Evolutionary conservation across 1,140 invertebrate genomes (phyloP).

Genomic region (Macrotrachela quadricornifera): DNA sequence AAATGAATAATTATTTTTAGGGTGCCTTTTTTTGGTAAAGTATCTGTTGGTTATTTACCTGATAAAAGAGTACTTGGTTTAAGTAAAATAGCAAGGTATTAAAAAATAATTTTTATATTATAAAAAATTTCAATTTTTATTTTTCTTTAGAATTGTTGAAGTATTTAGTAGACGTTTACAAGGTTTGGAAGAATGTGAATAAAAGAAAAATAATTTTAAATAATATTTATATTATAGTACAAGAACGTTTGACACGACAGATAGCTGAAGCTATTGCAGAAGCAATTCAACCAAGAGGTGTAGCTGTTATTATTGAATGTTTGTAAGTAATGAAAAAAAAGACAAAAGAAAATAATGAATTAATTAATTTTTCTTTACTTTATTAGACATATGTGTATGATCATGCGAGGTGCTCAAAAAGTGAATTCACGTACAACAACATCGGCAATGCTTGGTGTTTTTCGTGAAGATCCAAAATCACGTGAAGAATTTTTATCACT

Average conservation of each 20-base stretch:
- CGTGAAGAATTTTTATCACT: conserved; percentile 78
- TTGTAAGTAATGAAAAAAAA: too few species aligned
- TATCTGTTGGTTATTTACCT: conserved; percentile 87
- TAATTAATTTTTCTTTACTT: too few species aligned
- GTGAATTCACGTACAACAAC: conserved; percentile 95
- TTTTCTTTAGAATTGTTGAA: conserved; percentile 78
- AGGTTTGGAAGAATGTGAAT: too few species aligned
- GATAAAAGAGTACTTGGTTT: conserved; percentile 88
- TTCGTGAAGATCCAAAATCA: conserved; percentile 91
- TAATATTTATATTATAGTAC: conserved; percentile 40
- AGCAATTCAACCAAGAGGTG: conserved; percentile 79
- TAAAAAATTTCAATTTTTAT: conserved; percentile 13
- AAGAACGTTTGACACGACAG: conserved; percentile 91
- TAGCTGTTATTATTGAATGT: conserved; percentile 79
- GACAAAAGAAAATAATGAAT: too few species aligned
- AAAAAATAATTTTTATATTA: not conserved
- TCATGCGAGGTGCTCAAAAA: conserved; percentile 97
- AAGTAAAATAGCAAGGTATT: conserved; percentile 73
- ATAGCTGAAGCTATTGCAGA: conserved; percentile 87
- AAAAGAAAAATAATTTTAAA: not conserved
- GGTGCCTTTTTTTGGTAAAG: conserved; percentile 92
- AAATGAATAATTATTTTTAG: too few species aligned
- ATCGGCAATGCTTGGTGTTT: conserved; percentile 95
- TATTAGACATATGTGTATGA: conserved; percentile 85
- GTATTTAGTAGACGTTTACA: conserved; percentile 81